Base-by-base conservation (phyloP, 2,797 vertebrate species). In the Cynopterus sphinx region DNA sequence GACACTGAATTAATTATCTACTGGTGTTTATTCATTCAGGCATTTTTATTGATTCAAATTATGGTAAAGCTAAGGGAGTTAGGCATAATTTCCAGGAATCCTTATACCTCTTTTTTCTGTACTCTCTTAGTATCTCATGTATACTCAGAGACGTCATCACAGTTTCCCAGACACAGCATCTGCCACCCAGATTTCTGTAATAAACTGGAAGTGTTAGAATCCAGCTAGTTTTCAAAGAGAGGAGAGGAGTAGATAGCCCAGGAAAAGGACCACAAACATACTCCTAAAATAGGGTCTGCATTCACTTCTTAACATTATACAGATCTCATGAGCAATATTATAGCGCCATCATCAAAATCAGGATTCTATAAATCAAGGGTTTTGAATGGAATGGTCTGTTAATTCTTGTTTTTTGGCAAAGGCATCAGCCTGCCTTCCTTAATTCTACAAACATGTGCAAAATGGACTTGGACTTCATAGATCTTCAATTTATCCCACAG, bases 21-120 rank as follows among this genome's bases (percentile, higher is more conserved):
- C 68, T 59, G 13, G 70, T 90, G 19, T 87, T 97, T 97, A 94
- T 93, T 96, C 93, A 93, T 90, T 95, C 24, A 71, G 90, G 28
- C 90, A 81, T 95, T 95, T 96, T 93, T 96, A 97, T 91, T 89
- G 92, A 97, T 97, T 95, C 24, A 90, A 94, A 89, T 97, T 95
- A 96, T 89, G 87, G 92, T 81, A 96, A 97, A 96, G 46, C 86
- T 74, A 41, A 86, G 22, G 11, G 49, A 95, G 24, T 43, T n/a
- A 89, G 39, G 21, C 28, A 36, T 84, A 68, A 17, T 87, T 86
- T 97, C 70, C 93, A 94, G 92, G 87, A 95, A 97, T 49, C 36
- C 28, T 88, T 65, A 41, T 59, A 19, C 26, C 9, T 78, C 26
- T 49, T 89, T 74, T 94, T 63, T 31, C 71, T 83, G 86, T 71